Evolutionary conservation across 1,140 invertebrate genomes (phyloP).

Genomic region (Euschistus heros): DNA sequence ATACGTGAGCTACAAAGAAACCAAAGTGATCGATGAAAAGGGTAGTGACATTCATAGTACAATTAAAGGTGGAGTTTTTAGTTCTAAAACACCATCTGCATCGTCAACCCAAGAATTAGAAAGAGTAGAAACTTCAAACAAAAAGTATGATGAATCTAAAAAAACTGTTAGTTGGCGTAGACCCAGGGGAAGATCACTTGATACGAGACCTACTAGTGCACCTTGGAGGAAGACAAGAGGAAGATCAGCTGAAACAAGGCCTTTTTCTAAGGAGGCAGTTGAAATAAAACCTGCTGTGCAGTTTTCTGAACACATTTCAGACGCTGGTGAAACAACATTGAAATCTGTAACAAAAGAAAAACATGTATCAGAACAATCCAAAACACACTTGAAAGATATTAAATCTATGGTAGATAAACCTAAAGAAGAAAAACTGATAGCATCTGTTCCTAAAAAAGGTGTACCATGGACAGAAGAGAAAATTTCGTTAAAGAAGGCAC

Average conservation of each 20-base stretch:
- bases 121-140: neutral
- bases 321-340: constrained; percentile 32
- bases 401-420: neutral
- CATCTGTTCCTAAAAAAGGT: constrained; percentile 22
- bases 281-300: constrained; percentile 36
- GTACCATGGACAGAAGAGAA: constrained; percentile 30
- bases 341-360: constrained; percentile 2
- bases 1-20: constrained; percentile 29
- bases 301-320: constrained; percentile 21
- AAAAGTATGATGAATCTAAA: constrained; percentile 2
- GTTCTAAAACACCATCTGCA: neutral
- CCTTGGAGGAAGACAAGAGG: constrained; percentile 28
- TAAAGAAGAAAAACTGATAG: neutral
- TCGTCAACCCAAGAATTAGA: neutral
- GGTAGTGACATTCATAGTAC: constrained; percentile 25
- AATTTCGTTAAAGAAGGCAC: constrained; percentile 29
- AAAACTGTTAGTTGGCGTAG: constrained; percentile 25
- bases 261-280: constrained; percentile 40
- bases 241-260: constrained; percentile 31
- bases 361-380: constrained; percentile 20
- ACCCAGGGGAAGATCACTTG: constrained; percentile 22
- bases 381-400: constrained; percentile 21
- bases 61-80: constrained; percentile 2
- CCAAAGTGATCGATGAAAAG: constrained; percentile 32
- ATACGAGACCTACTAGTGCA: constrained; percentile 15